A percentile compares a stretch with the other conserved stretches of the same genome.
Evolutionary conservation across 1,140 invertebrate genomes (phyloP).

Genomic region (Choristoneura fumiferana): DNA sequence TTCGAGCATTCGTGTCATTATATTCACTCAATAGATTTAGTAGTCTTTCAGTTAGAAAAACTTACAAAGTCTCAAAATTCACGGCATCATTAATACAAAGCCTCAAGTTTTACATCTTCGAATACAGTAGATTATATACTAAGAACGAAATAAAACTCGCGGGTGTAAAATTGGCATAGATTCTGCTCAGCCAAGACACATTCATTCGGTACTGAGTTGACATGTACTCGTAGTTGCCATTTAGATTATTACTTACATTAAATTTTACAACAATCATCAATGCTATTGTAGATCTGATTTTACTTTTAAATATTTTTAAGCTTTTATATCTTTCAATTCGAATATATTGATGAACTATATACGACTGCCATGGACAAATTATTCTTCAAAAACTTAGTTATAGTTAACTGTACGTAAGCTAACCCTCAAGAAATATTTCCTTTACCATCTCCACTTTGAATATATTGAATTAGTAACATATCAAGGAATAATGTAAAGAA

Average conservation of each 20-base stretch:
- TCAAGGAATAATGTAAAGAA: constrained; percentile 31
- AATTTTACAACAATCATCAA: constrained; percentile 38
- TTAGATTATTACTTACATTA: constrained; percentile 51
- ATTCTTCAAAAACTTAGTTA: not conserved
- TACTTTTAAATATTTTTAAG: constrained; percentile 12
- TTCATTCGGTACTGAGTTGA: constrained; percentile 3
- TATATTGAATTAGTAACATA: constrained; percentile 29
- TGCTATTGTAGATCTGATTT: constrained; percentile 49
- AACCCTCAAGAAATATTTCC: constrained; percentile 1
- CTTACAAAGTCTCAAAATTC: constrained; percentile 58
- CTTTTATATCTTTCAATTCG: not conserved
- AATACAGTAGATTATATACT: not conserved
- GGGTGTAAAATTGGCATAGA: constrained; percentile 9
- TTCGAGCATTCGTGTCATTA: constrained; percentile 64
- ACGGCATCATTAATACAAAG: constrained; percentile 8
- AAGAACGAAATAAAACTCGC: not conserved
- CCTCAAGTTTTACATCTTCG: constrained; percentile 13
- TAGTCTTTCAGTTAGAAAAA: constrained; percentile 75
- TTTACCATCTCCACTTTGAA: not conserved
- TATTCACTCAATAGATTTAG: constrained; percentile 67
- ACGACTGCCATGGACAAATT: constrained; percentile 4
- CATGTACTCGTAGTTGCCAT: constrained; percentile 39
- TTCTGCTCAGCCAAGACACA: constrained; percentile 1
- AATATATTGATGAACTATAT: not conserved
- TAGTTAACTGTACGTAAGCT: constrained; percentile 5